Base-by-base conservation (phyloP, 1,140 invertebrate genomes). In the Atta texana region DNA sequence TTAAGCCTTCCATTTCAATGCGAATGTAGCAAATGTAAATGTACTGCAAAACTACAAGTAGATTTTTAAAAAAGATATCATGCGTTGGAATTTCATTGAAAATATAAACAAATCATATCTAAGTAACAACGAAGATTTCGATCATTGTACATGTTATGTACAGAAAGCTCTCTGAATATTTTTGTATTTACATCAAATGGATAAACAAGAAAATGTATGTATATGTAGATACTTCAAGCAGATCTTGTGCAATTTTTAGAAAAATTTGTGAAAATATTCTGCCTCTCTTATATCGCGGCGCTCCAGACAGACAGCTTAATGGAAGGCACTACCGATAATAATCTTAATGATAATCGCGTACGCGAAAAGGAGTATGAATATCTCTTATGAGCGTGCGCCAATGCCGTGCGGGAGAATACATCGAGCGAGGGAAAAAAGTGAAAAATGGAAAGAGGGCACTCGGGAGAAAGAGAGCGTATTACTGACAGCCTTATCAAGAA, bases 291-390 rank as follows among this genome's bases (percentile, higher is more conserved):
- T 21, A 24, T 61, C 28, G 31, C 63, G 34, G 12, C 21, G 51
- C 55, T 82, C 55, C 34, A 31, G 34, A 74, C 34, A 49, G 53
- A 74, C 28, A 84, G 39, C 24, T 51, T 63, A 84, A 84, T 75
- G 55, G 55, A 63, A 74, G 16, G 34, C 18, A 44, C 51, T 28
- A 24, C 55, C 39, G 69, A 84, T 78, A 81, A 81, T 59, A 81
- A 86, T 81, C 76, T 90, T 90, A 90, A 88, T 90, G 89, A 90
- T 90, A 90, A 90, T 90, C 84, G 80, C 74, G 49, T 77, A 63
- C 44, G 51, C 84, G 44, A 87, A 89, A 90, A 89, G 85, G 18
- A 63, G 39, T 51, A 74, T 24, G 66, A 39, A 31, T 55, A 53
- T 75, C 72, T 72, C 49, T 80, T 44, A 77, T 16, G 16, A 74